These are phyloP conservation scores for Sparus aurata DNA, from an alignment of 2,797 vertebrate genomes.

Conservation along the genomic window DNA sequence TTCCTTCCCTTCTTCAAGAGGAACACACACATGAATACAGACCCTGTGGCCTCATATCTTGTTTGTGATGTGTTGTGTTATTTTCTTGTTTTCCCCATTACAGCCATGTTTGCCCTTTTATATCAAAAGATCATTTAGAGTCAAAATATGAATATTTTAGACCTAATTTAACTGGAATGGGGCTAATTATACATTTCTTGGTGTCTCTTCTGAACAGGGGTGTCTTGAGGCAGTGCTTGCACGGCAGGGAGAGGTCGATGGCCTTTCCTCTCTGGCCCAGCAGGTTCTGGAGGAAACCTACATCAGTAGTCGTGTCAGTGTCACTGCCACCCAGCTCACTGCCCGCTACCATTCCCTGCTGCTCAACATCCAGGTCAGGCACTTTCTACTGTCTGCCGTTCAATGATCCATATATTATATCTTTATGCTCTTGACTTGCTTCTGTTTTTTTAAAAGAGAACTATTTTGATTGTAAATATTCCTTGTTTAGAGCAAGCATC, in stretches of 20 bases:
- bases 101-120: constrained; percentile 1
- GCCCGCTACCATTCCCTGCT: constrained; percentile 93
- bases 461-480: neutral
- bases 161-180: neutral
- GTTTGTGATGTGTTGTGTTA: constrained; percentile 19
- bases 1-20: constrained; percentile 40
- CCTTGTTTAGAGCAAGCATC: neutral
- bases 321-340: constrained; percentile 91
- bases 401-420: neutral
- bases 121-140: neutral
- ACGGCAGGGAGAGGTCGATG: constrained; percentile 93
- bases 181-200: constrained; percentile 17
- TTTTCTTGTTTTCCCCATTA: constrained; percentile 10
- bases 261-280: constrained; percentile 91
- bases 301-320: constrained; percentile 88
- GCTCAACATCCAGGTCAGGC: constrained; percentile 87
- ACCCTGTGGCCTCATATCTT: constrained; percentile 8
- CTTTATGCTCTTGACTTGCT: neutral
- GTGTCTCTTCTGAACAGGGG: constrained; percentile 80
- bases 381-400: neutral
- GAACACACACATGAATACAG: constrained; percentile 8
- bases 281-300: constrained; percentile 94
- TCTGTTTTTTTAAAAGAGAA: neutral
- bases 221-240: constrained; percentile 89
- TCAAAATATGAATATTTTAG: constrained; percentile 23